Evolutionary conservation across 1,140 invertebrate species (phyloP).

Genomic region (Micrasema minimum): DNA sequence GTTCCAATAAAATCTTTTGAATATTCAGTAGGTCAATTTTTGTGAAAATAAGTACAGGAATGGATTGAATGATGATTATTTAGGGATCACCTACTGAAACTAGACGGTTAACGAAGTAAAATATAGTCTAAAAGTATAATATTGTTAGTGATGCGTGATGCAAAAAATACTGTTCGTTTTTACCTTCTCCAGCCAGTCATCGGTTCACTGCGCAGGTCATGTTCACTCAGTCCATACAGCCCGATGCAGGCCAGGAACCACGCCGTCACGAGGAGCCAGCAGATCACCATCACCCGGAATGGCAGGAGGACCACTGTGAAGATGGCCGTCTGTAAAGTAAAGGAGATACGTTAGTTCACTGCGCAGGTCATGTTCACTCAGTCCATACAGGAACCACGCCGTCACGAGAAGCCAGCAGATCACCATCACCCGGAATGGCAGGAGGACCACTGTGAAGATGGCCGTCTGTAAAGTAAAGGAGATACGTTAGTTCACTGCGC

Average conservation of each 20-base stretch:
- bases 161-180: background rate
- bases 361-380: conserved; percentile 80
- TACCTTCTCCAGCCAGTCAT: conserved; percentile 86
- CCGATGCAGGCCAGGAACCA: conserved; percentile 85
- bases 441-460: conserved; percentile 79
- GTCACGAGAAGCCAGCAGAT: conserved; percentile 80
- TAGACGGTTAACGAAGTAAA: no score
- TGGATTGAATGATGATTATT: no score
- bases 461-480: conserved; percentile 80
- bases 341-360: conserved; percentile 53
- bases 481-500: conserved; percentile 75
- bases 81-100: no score
- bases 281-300: conserved; percentile 79
- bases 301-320: conserved; percentile 82
- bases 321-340: conserved; percentile 78
- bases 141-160: no score
- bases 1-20: no score
- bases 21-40: no score
- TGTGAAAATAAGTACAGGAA: no score
- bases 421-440: conserved; percentile 80
- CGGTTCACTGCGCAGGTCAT: conserved; percentile 78
- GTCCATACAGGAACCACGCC: conserved; percentile 83
- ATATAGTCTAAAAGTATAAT: no score
- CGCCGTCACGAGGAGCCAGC: conserved; percentile 78
- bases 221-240: conserved; percentile 78